These are phyloP conservation scores for Parauchenoglanis ngamensis DNA, from an alignment of 2,797 vertebrate genomes.

Conservation along the genomic window DNA sequence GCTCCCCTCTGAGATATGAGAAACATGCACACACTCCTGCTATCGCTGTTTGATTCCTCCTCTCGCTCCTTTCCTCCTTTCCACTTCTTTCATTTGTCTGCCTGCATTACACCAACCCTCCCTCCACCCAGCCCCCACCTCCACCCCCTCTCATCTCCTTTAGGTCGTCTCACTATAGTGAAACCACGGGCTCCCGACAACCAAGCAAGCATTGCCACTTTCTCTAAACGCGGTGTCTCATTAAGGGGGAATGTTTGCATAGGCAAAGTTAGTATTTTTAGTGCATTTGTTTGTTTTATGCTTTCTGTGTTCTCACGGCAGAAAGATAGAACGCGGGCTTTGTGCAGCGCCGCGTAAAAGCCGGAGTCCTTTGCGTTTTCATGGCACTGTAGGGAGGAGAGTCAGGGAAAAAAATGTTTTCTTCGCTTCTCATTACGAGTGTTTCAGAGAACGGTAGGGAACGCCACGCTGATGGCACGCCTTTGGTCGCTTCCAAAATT, in stretches of 20 bases:
- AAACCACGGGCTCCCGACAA: conserved; percentile 61
- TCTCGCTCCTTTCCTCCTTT: conserved; percentile 75
- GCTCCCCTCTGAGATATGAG: conserved; percentile 78
- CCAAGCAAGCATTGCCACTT: conserved; percentile 70
- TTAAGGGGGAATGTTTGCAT: conserved; percentile 84
- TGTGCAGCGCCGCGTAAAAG: conserved; percentile 46
- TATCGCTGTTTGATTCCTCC: conserved; percentile 70
- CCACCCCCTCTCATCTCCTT: conserved; percentile 77
- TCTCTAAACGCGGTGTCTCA: conserved; percentile 82
- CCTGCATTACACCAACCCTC: conserved; percentile 69
- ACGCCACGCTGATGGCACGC: conserved; percentile 59
- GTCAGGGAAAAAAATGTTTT: conserved; percentile 53
- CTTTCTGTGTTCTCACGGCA: conserved; percentile 72
- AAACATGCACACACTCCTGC: conserved; percentile 64
- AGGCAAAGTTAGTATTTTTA: conserved; percentile 84
- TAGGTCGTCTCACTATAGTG: conserved; percentile 78
- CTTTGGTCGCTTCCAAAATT: conserved; percentile 65
- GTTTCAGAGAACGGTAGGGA: conserved; percentile 58
- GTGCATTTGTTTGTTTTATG: conserved; percentile 74
- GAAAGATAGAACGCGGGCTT: conserved; percentile 51
- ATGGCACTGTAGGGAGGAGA: conserved; percentile 57
- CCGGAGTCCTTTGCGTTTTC: conserved; percentile 52
- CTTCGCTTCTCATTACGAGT: conserved; percentile 60
- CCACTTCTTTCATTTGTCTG: conserved; percentile 48
- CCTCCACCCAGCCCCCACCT: conserved; percentile 64